A percentile compares a stretch with the other conserved stretches of the same genome.
phyloP scores from a whole-genome alignment of 2,888 invertebrate genomes.

The Physocephala rufipes region DNA sequence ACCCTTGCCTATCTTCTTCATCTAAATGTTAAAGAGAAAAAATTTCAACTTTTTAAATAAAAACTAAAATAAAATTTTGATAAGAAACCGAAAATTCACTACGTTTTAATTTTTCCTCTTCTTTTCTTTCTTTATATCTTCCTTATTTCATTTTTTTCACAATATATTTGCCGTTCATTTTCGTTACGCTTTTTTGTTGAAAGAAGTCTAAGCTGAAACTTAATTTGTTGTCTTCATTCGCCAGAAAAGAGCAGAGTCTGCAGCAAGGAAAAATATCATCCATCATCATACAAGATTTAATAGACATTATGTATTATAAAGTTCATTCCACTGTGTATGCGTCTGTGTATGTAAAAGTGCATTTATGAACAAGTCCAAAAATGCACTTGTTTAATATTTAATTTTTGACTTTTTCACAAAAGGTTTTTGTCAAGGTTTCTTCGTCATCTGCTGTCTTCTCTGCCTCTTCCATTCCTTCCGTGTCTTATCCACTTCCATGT shows the following conservation, averaged over 20 bases:
- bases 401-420: slow-evolving; percentile 16
- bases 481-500: background rate
- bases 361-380: too few species aligned
- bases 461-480: background rate
- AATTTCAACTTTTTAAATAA: too few species aligned
- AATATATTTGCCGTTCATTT: too few species aligned
- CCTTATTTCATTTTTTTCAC: too few species aligned
- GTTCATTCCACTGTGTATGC: background rate
- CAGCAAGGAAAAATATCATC: too few species aligned
- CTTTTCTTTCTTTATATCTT: background rate
- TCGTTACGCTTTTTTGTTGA: slow-evolving; percentile 5
- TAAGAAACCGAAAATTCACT: background rate
- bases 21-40: background rate
- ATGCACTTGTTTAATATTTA: slow-evolving; percentile 30
- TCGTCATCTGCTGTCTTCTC: background rate
- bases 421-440: background rate
- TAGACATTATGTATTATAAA: too few species aligned
- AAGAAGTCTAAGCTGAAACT: background rate
- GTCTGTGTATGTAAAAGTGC: too few species aligned
- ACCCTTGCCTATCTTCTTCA: background rate
- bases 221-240: background rate
- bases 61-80: background rate
- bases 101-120: background rate
- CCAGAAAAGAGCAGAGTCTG: too few species aligned
- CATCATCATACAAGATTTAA: too few species aligned